These are phyloP conservation scores for Danio rerio DNA, from an alignment of 2,113 vertebrate species.

Conservation along the genomic window DNA sequence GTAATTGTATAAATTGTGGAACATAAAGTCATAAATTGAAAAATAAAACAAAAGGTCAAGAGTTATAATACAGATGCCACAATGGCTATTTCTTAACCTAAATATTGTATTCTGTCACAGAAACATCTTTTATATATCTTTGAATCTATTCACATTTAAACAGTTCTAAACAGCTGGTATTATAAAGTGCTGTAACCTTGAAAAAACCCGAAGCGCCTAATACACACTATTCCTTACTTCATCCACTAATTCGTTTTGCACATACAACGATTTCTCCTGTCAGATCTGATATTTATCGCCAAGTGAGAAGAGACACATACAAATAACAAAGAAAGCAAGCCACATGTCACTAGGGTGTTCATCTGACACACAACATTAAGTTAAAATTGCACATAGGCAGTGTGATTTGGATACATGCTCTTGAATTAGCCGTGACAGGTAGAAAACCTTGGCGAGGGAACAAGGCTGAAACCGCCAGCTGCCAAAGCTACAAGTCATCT, in stretches of 20 bases:
- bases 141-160: neutral
- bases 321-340: neutral
- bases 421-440: slow-evolving; percentile 30
- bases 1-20: too few species aligned
- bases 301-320: neutral
- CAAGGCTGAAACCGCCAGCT: slow-evolving; percentile 53
- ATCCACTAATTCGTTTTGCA: neutral
- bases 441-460: slow-evolving; percentile 37
- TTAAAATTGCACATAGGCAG: neutral
- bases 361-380: neutral
- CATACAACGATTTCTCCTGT: neutral
- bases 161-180: neutral
- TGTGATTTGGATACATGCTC: slow-evolving; percentile 23
- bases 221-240: slow-evolving; percentile 4
- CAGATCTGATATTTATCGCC: neutral
- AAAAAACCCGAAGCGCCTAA: neutral
- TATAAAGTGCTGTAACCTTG: neutral
- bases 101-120: too few species aligned
- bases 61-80: too few species aligned
- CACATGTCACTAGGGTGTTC: neutral
- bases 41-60: too few species aligned
- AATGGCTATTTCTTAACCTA: too few species aligned
- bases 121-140: neutral
- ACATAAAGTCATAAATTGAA: too few species aligned
- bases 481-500: slow-evolving; percentile 59